Evolutionary conservation across 2,888 invertebrate genomes (phyloP).

Genomic region (Patella pellucida): DNA sequence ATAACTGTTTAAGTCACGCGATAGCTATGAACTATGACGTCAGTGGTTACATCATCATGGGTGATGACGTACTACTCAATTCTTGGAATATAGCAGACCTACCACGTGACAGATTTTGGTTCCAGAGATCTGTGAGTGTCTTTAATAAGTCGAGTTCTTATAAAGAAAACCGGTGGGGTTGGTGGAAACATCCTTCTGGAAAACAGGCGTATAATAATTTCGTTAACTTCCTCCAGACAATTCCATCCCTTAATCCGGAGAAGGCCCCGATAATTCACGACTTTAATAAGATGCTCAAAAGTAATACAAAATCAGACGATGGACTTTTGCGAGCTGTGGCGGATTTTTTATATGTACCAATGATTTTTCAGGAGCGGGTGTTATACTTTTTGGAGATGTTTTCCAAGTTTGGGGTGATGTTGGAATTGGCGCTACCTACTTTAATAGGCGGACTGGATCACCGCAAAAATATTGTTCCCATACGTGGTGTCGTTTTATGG

Average conservation of each 20-base stretch:
- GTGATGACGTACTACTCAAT: constrained; percentile 32
- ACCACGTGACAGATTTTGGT: constrained; percentile 16
- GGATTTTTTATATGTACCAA: not conserved
- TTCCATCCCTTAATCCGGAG: too few relatives aligned
- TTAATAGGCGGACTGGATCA: not conserved
- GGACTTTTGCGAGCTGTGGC: not conserved
- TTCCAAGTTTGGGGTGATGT: not conserved
- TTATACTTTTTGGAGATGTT: not conserved
- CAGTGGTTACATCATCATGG: constrained; percentile 33
- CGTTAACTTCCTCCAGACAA: too few relatives aligned
- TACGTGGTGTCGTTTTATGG: not conserved
- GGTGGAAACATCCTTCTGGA: not conserved
- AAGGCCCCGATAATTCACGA: too few relatives aligned
- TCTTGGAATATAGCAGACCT: constrained; percentile 2
- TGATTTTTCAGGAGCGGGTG: not conserved
- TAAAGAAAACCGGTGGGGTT: not conserved
- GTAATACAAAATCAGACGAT: not conserved
- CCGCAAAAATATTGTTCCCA: not conserved
- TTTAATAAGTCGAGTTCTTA: not conserved
- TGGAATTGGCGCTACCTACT: not conserved
- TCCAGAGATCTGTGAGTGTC: not conserved
- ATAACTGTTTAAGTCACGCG: constrained; percentile 32
- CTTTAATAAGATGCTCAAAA: too few relatives aligned
- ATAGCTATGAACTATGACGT: constrained; percentile 37
- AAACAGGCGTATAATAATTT: not conserved